A percentile compares a stretch with the other conserved stretches of the same genome.
Evolutionary conservation across 2,113 vertebrate genomes (phyloP).

Genomic region (Muntiacus reevesi): DNA sequence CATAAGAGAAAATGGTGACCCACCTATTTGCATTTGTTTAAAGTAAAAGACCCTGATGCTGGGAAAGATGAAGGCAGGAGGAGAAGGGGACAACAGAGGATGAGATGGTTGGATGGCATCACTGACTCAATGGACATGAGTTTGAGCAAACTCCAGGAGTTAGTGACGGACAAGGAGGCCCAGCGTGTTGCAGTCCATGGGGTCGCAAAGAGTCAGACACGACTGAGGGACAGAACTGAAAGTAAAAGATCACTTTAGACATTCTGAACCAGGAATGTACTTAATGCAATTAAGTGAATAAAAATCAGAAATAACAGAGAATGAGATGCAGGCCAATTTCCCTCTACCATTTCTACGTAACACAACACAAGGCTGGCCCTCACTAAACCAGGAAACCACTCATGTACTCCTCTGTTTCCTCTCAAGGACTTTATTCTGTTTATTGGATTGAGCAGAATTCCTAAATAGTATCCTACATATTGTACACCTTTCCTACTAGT

Average conservation of each 20-base stretch:
- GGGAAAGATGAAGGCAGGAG: neutral
- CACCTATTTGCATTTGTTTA: slow-evolving; percentile 10
- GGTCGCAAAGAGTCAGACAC: rapidly evolving
- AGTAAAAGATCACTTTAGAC: neutral
- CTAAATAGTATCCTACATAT: neutral
- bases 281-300: neutral
- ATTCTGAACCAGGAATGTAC: neutral
- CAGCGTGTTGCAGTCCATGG: neutral
- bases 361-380: neutral
- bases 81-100: neutral
- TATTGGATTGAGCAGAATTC: neutral
- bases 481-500: neutral
- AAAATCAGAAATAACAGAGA: neutral
- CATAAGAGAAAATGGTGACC: neutral
- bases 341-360: neutral
- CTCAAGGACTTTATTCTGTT: neutral
- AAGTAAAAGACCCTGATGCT: neutral
- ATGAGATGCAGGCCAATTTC: neutral
- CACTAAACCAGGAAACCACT: neutral
- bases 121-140: rapidly evolving
- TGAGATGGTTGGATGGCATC: neutral
- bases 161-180: neutral
- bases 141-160: neutral
- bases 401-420: neutral
- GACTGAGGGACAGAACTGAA: neutral